Percentiles rank a stretch among this genome's conserved stretches.
Evolutionary conservation across 2,797 vertebrate genomes (phyloP).

Genomic region (Gymnoscopelus microlampas): DNA sequence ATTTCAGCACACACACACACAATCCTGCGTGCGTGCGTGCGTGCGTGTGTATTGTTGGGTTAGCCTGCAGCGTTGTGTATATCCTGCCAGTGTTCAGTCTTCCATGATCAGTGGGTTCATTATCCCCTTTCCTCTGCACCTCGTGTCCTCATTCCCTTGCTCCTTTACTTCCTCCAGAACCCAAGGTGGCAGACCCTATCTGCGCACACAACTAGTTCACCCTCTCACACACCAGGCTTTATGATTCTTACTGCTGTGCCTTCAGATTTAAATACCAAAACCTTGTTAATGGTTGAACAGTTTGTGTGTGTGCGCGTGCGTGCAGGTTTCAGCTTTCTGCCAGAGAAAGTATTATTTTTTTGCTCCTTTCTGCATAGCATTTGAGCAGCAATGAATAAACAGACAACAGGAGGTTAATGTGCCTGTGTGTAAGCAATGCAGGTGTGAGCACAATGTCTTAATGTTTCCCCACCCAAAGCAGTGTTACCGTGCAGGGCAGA

Average conservation of each 20-base stretch:
- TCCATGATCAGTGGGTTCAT: constrained; percentile 69
- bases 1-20: constrained; percentile 6
- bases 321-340: background rate
- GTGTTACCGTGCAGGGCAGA: too few relatives aligned
- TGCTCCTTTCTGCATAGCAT: background rate
- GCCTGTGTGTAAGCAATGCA: background rate
- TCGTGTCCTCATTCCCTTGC: background rate
- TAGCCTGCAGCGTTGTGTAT: constrained; percentile 67
- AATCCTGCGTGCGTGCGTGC: constrained; percentile 4
- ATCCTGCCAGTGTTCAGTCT: constrained; percentile 65
- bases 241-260: constrained; percentile 26
- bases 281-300: constrained; percentile 8
- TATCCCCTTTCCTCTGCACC: constrained; percentile 55
- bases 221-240: constrained; percentile 15
- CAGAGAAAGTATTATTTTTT: background rate
- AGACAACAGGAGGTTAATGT: constrained; percentile 44
- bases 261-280: constrained; percentile 18
- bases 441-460: background rate
- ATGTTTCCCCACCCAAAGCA: background rate
- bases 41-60: constrained; percentile 34
- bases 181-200: constrained; percentile 48
- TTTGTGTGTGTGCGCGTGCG: background rate
- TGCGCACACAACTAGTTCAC: constrained; percentile 8
- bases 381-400: constrained; percentile 19
- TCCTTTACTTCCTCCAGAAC: constrained; percentile 38